These are phyloP conservation scores for Pogonognathellus flavescens DNA, from an alignment of 1,140 invertebrate species.

Conservation along the genomic window DNA sequence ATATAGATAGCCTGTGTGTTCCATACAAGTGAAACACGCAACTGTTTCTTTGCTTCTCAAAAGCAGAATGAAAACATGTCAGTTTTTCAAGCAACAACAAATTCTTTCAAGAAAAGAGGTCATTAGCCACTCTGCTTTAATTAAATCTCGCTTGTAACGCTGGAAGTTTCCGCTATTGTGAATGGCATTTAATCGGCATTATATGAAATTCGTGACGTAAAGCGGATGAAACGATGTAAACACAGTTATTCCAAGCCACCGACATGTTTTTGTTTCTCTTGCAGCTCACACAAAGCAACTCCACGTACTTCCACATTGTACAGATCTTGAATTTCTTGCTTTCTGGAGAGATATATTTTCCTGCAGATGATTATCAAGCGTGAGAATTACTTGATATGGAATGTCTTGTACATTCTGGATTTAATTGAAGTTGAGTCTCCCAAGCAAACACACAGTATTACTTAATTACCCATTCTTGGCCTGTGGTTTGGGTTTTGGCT, in stretches of 20 bases:
- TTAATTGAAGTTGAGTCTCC: background rate
- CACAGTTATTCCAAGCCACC: no score
- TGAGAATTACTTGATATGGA: no score
- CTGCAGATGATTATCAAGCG: no score
- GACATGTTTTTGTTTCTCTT: no score
- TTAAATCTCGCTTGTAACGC: constrained; percentile 4
- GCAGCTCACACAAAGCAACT: no score
- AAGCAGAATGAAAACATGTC: constrained; percentile 11
- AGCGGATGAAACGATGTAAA: background rate
- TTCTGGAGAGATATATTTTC: no score
- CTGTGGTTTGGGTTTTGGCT: constrained; percentile 15
- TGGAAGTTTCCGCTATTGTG: background rate
- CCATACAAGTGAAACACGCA: background rate
- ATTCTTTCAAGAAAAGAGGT: constrained; percentile 13
- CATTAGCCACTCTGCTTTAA: constrained; percentile 24
- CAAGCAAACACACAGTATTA: background rate
- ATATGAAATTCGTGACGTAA: constrained; percentile 7
- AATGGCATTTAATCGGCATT: constrained; percentile 2
- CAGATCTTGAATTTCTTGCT: no score
- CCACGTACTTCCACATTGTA: no score
- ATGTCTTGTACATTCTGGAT: no score
- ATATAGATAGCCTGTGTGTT: no score
- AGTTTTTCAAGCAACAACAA: constrained; percentile 3
- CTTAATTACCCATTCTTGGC: background rate
- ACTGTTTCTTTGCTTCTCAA: background rate